Evolutionary conservation across 2,888 invertebrate species (phyloP).

Genomic region (Phrixothrix hirtus): DNA sequence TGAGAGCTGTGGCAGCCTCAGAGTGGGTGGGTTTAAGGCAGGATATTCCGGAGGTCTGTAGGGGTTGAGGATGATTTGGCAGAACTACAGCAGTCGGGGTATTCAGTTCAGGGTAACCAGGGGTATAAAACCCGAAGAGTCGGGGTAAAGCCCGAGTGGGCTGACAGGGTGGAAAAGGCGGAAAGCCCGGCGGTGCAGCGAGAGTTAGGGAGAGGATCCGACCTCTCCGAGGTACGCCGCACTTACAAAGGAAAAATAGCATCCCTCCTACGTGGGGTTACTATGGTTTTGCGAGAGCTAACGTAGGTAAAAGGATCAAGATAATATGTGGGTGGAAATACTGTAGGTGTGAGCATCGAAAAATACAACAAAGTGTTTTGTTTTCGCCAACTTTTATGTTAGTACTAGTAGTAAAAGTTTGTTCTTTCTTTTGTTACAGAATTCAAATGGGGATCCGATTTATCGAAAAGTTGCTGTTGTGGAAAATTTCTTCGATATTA

Average conservation of each 20-base stretch:
- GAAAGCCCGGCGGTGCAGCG: slow-evolving; percentile 39
- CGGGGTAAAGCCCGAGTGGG: slow-evolving; percentile 38
- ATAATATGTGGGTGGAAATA: slow-evolving; percentile 29
- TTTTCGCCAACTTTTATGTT: slow-evolving; percentile 22
- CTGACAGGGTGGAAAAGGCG: slow-evolving; percentile 36
- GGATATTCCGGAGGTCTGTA: slow-evolving; percentile 52
- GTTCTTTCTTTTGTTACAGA: slow-evolving; percentile 62
- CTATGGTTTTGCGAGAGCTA: slow-evolving; percentile 42
- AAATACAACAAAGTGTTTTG: slow-evolving; percentile 26
- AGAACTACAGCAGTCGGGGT: slow-evolving; percentile 52
- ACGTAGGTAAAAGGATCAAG: slow-evolving; percentile 32
- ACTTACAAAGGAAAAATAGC: slow-evolving; percentile 41
- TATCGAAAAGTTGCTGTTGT: slow-evolving; percentile 94
- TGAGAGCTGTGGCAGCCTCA: slow-evolving; percentile 41
- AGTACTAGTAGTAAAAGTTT: slow-evolving; percentile 21
- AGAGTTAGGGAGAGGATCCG: slow-evolving; percentile 41
- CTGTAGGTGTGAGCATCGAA: slow-evolving; percentile 23
- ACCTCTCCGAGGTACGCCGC: slow-evolving; percentile 41
- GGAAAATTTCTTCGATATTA: slow-evolving; percentile 97
- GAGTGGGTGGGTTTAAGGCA: slow-evolving; percentile 42
- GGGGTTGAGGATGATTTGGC: slow-evolving; percentile 56
- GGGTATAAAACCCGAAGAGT: slow-evolving; percentile 50
- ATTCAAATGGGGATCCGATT: slow-evolving; percentile 72
- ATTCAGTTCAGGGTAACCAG: slow-evolving; percentile 50
- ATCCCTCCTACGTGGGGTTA: slow-evolving; percentile 43